Conservation (phyloP, 2,888 invertebrate genomes). For the Nycteola revayana region DNA sequence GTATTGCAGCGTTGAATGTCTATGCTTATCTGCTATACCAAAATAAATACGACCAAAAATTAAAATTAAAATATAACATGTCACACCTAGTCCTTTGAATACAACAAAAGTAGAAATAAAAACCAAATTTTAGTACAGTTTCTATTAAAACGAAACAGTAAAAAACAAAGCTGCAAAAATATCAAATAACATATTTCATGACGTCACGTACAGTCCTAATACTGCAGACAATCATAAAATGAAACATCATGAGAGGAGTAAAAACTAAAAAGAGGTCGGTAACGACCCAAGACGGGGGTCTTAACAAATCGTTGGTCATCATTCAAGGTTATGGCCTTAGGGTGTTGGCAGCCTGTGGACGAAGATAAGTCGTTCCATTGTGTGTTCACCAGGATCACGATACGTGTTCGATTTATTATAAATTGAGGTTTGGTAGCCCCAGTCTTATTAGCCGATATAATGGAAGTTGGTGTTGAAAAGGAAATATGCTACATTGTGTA, state of each 20-base stretch:
- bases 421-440: slow-evolving; percentile 55
- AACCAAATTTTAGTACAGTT: no score
- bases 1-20: no score
- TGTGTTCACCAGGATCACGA: slow-evolving; percentile 59
- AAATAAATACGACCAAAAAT: no score
- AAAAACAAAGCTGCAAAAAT: slow-evolving; percentile 14
- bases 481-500: slow-evolving; percentile 44
- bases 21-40: no score
- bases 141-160: no score
- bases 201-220: slow-evolving; percentile 62
- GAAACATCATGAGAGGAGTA: slow-evolving; percentile 76
- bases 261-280: slow-evolving; percentile 75
- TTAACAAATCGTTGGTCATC: slow-evolving; percentile 78
- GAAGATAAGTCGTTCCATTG: slow-evolving; percentile 74
- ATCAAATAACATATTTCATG: slow-evolving; percentile 40
- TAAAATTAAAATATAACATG: no score
- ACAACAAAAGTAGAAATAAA: no score
- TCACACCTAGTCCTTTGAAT: no score
- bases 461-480: slow-evolving; percentile 42
- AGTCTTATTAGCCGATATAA: slow-evolving; percentile 56
- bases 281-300: slow-evolving; percentile 67
- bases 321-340: slow-evolving; percentile 68
- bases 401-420: slow-evolving; percentile 68
- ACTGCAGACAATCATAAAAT: slow-evolving; percentile 74
- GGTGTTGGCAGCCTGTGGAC: slow-evolving; percentile 36